These are phyloP conservation scores for Heterodera schachtii DNA, from an alignment of 1,140 invertebrate species.

Conservation along the genomic window DNA sequence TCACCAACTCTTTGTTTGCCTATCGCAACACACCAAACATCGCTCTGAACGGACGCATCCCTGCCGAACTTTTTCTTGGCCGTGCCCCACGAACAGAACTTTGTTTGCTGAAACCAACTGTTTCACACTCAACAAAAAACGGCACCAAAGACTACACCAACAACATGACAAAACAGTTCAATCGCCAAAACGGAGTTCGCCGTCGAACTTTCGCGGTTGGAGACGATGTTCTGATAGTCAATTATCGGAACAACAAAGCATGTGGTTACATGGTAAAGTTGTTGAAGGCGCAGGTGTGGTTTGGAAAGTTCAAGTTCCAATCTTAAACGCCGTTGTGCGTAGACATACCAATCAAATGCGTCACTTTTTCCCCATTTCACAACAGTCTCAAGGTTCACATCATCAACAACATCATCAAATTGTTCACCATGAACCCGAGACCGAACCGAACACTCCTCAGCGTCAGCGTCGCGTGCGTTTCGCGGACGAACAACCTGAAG, in stretches of 20 bases:
- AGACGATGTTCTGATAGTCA: neutral
- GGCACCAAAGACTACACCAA: neutral
- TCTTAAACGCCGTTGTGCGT: neutral
- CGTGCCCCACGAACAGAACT: neutral
- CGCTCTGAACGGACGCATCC: neutral
- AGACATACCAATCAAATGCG: neutral
- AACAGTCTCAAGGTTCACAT: too few species aligned
- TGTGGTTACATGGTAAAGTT: neutral
- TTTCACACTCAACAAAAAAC: neutral
- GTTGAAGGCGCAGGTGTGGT: neutral
- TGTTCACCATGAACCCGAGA: neutral
- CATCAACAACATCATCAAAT: neutral
- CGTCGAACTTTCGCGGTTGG: neutral
- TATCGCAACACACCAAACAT: slow-evolving; percentile 7
- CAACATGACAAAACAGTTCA: neutral
- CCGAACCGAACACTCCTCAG: neutral
- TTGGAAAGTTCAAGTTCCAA: neutral
- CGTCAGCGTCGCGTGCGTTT: neutral
- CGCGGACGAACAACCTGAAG: neutral
- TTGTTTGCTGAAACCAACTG: neutral
- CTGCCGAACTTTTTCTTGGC: slow-evolving; percentile 14
- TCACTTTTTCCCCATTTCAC: neutral
- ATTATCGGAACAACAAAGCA: neutral
- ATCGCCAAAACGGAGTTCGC: neutral
- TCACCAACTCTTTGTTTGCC: neutral